Evolutionary conservation across 1,140 invertebrate genomes (phyloP), one percentile per base, ranked within the genome.

Genomic region (Macrosteles quadrilineatus): DNA sequence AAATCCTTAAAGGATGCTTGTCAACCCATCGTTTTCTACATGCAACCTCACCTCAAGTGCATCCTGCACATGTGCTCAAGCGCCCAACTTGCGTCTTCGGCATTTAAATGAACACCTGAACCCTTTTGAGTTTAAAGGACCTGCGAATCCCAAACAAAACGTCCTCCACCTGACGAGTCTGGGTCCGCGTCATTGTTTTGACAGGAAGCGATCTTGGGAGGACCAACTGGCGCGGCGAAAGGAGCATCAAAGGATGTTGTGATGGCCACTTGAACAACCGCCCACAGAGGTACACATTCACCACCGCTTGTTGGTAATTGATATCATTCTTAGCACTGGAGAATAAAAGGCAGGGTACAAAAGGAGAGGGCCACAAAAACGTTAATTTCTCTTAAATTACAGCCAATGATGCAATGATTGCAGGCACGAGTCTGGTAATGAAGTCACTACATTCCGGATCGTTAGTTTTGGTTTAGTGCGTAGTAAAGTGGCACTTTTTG

Each of bases 121-220:
- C 32, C 32, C 32, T 36, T 36, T 36, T 4, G 32, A 36, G 32
- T 36, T 36, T 36, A 36, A 36, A 36, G 32, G n/a, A n/a, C n/a
- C n/a, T n/a, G n/a, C n/a, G n/a, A 36, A 14, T 36, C 32, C 32
- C 32, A 36, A 36, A 36, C 32, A 36, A 36, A n/a, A 50, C 17
- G 47, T 50, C 17, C 47, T 50, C 47, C 47, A 50, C 47, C 47
- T 50, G 47, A 50, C 55, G 55, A 29, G n/a, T n/a, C n/a, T n/a
- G n/a, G n/a, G n/a, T n/a, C n/a, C n/a, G 25, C 23, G 55, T 59
- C 23, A 27, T 59, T 59, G 55, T 59, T 59, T 59, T 59, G 55
- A 59, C 55, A 59, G 55, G 55, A 59, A 59, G 25, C 55, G 55
- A 30, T 59, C 21, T 25, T 2, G 55, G 55, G 27, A 50, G 47